Percentiles rank a stretch among this genome's conserved stretches.
Conservation (phyloP, 92 coral and sea anemone species). For the Palythoa grandis region DNA sequence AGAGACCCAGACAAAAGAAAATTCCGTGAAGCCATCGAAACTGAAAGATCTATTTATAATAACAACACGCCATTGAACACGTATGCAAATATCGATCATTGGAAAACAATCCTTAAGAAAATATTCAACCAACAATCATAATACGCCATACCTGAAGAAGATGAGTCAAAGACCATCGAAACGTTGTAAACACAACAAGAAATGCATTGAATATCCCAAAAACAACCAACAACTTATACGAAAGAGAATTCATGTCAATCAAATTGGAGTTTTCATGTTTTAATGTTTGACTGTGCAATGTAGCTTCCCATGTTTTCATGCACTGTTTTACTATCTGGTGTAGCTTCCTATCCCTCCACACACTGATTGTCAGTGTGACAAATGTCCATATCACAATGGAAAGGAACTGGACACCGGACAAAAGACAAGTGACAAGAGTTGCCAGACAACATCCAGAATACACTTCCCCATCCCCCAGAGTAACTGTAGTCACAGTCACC, state of each 20-base stretch:
- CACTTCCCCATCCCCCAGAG: slow-evolving; percentile 56
- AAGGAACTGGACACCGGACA: slow-evolving; percentile 67
- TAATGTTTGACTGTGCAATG: background rate
- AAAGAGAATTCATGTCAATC: background rate
- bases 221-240: no score
- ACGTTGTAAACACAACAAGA: no score
- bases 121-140: no score
- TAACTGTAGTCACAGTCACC: slow-evolving; percentile 56
- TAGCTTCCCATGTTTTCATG: background rate
- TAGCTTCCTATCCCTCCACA: slow-evolving; percentile 15
- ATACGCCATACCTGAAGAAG: no score
- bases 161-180: no score
- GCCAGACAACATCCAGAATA: slow-evolving; percentile 52
- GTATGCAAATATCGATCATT: no score
- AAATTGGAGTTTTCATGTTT: background rate
- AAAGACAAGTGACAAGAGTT: slow-evolving; percentile 58
- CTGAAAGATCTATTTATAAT: no score
- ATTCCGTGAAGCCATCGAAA: no score
- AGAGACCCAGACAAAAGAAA: no score
- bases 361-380: slow-evolving; percentile 61
- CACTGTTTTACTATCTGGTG: background rate
- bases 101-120: no score
- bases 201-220: no score
- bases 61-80: no score
- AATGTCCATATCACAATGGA: slow-evolving; percentile 60